phyloP scores from a whole-genome alignment of 2,888 invertebrate species.

The Herminia tarsipennalis region DNA sequence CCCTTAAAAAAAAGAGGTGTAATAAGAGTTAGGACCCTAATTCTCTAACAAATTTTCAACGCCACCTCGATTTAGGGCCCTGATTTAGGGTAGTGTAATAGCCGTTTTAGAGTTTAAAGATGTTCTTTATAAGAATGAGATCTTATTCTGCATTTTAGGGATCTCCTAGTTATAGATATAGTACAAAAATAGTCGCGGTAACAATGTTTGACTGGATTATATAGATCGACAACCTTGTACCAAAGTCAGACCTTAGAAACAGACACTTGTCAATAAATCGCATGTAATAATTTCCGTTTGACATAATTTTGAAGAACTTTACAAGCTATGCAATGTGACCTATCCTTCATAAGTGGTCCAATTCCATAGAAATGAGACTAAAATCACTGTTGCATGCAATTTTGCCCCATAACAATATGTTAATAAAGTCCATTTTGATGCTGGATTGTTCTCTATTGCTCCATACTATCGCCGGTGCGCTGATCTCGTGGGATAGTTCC shows the following conservation, averaged over 20 bases:
- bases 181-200: no score
- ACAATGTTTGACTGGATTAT: no score
- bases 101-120: no score
- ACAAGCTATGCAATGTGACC: constrained; percentile 16
- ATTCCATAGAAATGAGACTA: constrained; percentile 39
- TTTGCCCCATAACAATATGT: neutral
- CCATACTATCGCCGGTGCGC: constrained; percentile 50
- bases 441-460: constrained; percentile 25
- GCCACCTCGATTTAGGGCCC: no score
- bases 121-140: no score
- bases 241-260: neutral
- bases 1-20: no score
- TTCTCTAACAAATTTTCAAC: no score
- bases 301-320: constrained; percentile 14
- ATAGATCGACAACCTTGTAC: no score
- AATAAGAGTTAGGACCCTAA: no score
- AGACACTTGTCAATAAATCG: neutral
- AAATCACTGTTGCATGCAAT: constrained; percentile 5
- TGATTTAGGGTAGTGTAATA: no score
- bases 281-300: constrained; percentile 8
- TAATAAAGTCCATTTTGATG: constrained; percentile 23
- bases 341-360: constrained; percentile 35
- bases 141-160: no score
- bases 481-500: constrained; percentile 78
- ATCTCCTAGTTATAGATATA: no score